Percentiles rank a stretch among this genome's conserved stretches.
Evolutionary conservation across 2,888 invertebrate species (phyloP).

Genomic region (Tetragonisca angustula): DNA sequence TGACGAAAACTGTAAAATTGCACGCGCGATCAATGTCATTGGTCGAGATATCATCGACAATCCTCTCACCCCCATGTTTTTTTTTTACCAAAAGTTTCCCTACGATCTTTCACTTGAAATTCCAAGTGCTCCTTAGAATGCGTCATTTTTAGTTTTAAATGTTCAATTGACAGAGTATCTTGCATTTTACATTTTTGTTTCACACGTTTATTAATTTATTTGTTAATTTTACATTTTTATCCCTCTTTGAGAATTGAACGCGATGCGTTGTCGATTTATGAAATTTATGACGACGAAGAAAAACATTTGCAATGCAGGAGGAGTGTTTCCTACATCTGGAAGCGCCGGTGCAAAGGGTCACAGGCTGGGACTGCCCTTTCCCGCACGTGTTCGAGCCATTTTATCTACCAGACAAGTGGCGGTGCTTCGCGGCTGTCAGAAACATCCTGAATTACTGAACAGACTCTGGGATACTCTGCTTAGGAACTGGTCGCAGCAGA

Average conservation of each 20-base stretch:
- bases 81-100: background rate
- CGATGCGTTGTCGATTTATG: background rate
- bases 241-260: no score
- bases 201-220: no score
- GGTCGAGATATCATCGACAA: background rate
- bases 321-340: constrained; percentile 98
- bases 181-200: no score
- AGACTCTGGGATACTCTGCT: constrained; percentile 15
- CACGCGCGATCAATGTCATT: background rate
- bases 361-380: constrained; percentile 99
- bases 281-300: no score
- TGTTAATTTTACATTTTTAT: no score
- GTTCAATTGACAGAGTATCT: background rate
- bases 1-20: constrained; percentile 1
- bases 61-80: background rate
- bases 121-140: background rate
- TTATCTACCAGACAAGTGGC: constrained; percentile 97
- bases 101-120: background rate
- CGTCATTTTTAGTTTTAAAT: background rate
- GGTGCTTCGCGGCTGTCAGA: constrained; percentile 93
- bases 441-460: constrained; percentile 90
- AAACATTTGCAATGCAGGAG: constrained; percentile 86
- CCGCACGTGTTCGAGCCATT: constrained; percentile 98
- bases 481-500: constrained; percentile 15
- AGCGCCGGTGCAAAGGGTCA: constrained; percentile 94